phyloP scores from a whole-genome alignment of 2,888 invertebrate species.

The Philhelius pedissequus region DNA sequence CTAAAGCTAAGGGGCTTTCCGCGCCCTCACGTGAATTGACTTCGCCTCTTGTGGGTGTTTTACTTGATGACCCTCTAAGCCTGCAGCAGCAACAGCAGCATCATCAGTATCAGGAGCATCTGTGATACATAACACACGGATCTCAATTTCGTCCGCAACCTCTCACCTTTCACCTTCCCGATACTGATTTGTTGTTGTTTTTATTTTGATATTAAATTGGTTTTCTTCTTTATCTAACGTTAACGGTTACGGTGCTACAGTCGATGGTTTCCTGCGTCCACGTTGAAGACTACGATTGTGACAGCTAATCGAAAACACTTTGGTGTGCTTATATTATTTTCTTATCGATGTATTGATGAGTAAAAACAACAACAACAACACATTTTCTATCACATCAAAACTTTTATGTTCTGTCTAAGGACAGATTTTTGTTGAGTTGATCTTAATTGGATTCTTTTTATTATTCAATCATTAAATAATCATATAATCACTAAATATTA shows the following conservation, averaged over 20 bases:
- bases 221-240: constrained; percentile 6
- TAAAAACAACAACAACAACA: constrained; percentile 36
- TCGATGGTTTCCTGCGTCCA: neutral
- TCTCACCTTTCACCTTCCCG: neutral
- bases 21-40: constrained; percentile 29
- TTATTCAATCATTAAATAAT: no score
- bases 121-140: constrained; percentile 10
- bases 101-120: constrained; percentile 10
- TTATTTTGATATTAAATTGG: constrained; percentile 43
- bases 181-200: neutral
- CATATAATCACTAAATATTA: no score
- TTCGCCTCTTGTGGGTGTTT: constrained; percentile 25
- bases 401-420: no score
- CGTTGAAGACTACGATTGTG: neutral
- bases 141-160: neutral
- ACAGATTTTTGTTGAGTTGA: no score
- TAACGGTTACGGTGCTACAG: neutral
- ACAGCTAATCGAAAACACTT: constrained; percentile 61
- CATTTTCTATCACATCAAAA: no score
- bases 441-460: no score
- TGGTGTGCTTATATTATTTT: constrained; percentile 14
- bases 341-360: constrained; percentile 41
- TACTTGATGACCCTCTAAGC: constrained; percentile 63
- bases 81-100: neutral
- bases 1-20: neutral